A percentile compares a stretch with the other conserved stretches of the same genome.
Evolutionary conservation across 2,888 invertebrate species (phyloP).

Genomic region (Drosophila kanekoi): DNA sequence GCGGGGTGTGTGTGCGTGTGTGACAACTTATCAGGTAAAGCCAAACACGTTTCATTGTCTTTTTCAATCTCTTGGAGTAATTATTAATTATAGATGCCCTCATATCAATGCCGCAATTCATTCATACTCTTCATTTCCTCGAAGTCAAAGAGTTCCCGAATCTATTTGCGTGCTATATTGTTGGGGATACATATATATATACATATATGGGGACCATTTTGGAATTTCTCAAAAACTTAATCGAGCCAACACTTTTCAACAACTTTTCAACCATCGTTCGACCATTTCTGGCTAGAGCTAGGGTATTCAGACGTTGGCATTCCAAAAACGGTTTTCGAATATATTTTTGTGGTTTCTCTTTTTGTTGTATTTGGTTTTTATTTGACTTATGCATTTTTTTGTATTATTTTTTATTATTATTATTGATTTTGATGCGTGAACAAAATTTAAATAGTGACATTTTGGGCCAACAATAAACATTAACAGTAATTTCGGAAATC

Average conservation of each 20-base stretch:
- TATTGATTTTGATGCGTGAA: conserved; percentile 79
- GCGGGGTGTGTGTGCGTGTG: conserved; percentile 27
- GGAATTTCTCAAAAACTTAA: background rate
- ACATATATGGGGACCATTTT: background rate
- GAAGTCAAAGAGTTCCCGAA: background rate
- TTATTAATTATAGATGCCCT: conserved; percentile 51
- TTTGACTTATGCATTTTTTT: conserved; percentile 37
- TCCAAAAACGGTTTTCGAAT: background rate
- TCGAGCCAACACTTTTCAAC: too few relatives aligned
- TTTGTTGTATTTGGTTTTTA: conserved; percentile 62
- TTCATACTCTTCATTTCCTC: conserved; percentile 12
- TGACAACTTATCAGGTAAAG: conserved; percentile 65
- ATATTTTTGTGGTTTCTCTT: conserved; percentile 63
- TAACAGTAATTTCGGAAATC: conserved; percentile 82
- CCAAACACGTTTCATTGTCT: conserved; percentile 81
- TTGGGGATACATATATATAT: background rate
- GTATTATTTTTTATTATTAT: conserved; percentile 56
- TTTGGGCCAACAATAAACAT: conserved; percentile 75
- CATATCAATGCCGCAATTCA: conserved; percentile 3
- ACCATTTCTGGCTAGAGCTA: conserved; percentile 40
- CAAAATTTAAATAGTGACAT: conserved; percentile 80
- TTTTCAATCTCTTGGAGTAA: conserved; percentile 72
- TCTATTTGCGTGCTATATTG: too few relatives aligned
- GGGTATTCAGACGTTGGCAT: conserved; percentile 48
- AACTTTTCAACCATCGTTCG: too few relatives aligned